Evolutionary conservation across 2,888 invertebrate genomes (phyloP), one percentile per base, ranked within the genome.

Genomic region (Phytoseiulus persimilis): DNA sequence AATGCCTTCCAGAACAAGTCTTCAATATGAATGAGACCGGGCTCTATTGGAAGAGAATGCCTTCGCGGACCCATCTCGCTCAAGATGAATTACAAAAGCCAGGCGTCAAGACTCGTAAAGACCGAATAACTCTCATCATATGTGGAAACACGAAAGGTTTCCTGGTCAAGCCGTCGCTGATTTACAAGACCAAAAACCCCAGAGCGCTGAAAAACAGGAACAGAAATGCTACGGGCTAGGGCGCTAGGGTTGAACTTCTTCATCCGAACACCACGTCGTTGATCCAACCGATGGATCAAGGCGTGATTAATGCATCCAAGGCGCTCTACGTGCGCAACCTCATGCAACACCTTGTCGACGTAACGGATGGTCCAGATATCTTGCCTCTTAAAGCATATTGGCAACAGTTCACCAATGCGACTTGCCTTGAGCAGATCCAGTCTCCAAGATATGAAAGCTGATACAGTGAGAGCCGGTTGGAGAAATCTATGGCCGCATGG

Each of bases 141-240:
- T 91, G 92, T 90, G 91, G 91, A 32, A 93, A 92, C 91, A 92
- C 92, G 39, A 91, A 90, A 89, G 92, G 92, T 83, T 91, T 91
- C 83, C 92, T 92, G 90, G 90, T 92, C 89, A 92, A 92, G 91
- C 92, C 92, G 83, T 91, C 92, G 84, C 91, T 92, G n/a, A 91
- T 92, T 89, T 92, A 93, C 90, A 91, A 91, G 23, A 92, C 92
- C 11, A 91, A 91, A 91, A 92, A 92, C 91, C 92, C 92, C 89
- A 91, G 91, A 90, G 91, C 92, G 89, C 90, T 92, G 89, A 92
- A 90, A 83, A 91, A 91, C 87, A 91, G 91, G 23, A 90, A 90
- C 33, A 92, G 90, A 92, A 92, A 91, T 18, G n/a, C n/a, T n/a
- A n/a, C n/a, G n/a, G n/a, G n/a, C 90, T 90, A 83, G 9, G 89